A percentile compares a stretch with the other conserved stretches of the same genome.
Evolutionary conservation across 2,888 invertebrate species (phyloP).

Genomic region (Belgica antarctica): DNA sequence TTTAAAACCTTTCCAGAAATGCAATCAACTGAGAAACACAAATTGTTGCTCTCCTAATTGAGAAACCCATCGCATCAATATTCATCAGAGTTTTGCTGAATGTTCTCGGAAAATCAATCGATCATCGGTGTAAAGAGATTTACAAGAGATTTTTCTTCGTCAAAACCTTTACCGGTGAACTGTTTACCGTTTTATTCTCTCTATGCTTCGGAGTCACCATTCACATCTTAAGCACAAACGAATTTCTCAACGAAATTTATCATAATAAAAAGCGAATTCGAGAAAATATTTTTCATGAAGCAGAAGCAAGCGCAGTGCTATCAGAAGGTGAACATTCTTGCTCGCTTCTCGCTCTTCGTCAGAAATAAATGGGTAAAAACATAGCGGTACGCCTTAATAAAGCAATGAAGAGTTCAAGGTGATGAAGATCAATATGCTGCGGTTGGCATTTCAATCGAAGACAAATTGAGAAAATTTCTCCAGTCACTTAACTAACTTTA

Average conservation of each 20-base stretch:
- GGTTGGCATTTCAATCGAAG: neutral
- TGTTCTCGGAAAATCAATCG: neutral
- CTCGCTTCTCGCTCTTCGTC: neutral
- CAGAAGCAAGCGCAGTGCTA: neutral
- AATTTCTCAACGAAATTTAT: slow-evolving; percentile 20
- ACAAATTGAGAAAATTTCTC: neutral
- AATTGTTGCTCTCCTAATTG: too few species aligned
- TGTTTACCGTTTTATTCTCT: neutral
- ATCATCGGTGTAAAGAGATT: neutral
- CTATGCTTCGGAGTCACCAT: neutral
- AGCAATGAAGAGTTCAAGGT: slow-evolving; percentile 35
- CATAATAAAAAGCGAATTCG: neutral
- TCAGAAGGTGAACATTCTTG: neutral
- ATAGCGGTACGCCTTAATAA: neutral
- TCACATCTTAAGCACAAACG: too few species aligned
- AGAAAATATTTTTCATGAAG: neutral
- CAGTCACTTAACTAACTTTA: neutral
- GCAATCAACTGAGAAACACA: too few species aligned
- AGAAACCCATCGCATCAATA: too few species aligned
- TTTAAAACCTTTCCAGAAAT: too few species aligned
- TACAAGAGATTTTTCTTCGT: neutral
- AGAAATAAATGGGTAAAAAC: neutral
- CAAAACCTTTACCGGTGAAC: neutral
- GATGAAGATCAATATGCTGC: slow-evolving; percentile 20
- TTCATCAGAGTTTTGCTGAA: too few species aligned